A percentile compares a stretch with the other conserved stretches of the same genome.
phyloP scores from a whole-genome alignment of 2,888 invertebrate species.

The Apotomis capreana region DNA sequence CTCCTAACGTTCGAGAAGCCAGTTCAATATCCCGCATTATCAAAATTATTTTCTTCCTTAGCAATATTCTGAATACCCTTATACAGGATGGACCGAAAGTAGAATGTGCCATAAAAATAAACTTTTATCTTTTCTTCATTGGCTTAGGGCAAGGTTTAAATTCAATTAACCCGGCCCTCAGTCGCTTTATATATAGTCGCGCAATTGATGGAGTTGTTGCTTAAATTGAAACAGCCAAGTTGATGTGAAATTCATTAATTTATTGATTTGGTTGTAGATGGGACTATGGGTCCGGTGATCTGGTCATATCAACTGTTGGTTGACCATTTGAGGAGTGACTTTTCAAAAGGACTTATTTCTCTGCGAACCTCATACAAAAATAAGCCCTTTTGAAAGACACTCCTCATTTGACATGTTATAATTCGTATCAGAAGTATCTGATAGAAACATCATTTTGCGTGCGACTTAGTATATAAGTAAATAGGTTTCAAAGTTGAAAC shows the following conservation, averaged over 20 bases:
- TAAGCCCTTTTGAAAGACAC: too few species aligned
- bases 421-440: too few species aligned
- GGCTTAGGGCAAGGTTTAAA: constrained; percentile 43
- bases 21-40: not conserved
- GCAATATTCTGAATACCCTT: constrained; percentile 10
- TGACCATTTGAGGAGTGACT: too few species aligned
- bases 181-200: constrained; percentile 32
- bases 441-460: too few species aligned
- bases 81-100: constrained; percentile 42
- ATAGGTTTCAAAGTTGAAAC: too few species aligned
- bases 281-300: too few species aligned
- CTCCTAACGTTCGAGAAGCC: too few species aligned
- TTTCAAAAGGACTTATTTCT: too few species aligned
- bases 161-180: constrained; percentile 34
- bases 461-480: too few species aligned
- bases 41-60: not conserved
- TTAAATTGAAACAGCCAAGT: constrained; percentile 32
- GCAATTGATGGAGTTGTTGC: constrained; percentile 36
- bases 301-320: too few species aligned
- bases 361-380: too few species aligned
- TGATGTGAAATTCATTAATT: constrained; percentile 39
- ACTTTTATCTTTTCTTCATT: constrained; percentile 68
- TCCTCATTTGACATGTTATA: too few species aligned
- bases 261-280: constrained; percentile 10
- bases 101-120: constrained; percentile 60